Conservation (phyloP, 23 tunicate species). For the Phallusia fumigata region DNA sequence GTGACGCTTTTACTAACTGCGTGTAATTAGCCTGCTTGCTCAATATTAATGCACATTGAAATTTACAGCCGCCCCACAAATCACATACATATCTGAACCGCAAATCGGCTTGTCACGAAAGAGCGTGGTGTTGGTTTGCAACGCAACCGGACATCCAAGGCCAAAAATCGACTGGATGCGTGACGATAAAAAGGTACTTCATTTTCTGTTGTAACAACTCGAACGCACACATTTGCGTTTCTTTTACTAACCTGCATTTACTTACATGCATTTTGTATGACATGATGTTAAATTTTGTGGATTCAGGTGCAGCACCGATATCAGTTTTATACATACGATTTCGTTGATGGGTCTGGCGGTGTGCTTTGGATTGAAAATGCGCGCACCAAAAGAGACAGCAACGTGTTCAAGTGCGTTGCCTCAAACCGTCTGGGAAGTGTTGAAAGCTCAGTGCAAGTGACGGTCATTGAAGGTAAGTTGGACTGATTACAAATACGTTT, state of each 20-base stretch:
- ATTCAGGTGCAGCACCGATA: constrained; percentile 33
- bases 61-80: constrained; percentile 45
- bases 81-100: constrained; percentile 26
- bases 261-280: no score
- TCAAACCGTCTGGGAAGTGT: constrained; percentile 30
- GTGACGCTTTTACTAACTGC: no score
- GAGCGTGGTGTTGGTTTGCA: constrained; percentile 44
- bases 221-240: no score
- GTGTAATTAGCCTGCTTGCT: no score
- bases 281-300: no score
- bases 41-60: no score
- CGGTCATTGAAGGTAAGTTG: constrained; percentile 35
- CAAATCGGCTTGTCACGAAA: constrained; percentile 28
- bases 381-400: constrained; percentile 21
- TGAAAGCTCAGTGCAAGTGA: constrained; percentile 19
- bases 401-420: constrained; percentile 39
- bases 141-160: constrained; percentile 74
- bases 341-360: constrained; percentile 29
- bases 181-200: constrained; percentile 42
- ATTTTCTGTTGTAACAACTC: not conserved
- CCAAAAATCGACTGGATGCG: constrained; percentile 57
- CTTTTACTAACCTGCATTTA: no score
- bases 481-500: no score
- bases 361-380: constrained; percentile 58
- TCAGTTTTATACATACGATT: constrained; percentile 9